Percentiles rank a stretch among this genome's conserved stretches.
Evolutionary conservation across 2,113 vertebrate species (phyloP).

Genomic region (Sorex fumeus): DNA sequence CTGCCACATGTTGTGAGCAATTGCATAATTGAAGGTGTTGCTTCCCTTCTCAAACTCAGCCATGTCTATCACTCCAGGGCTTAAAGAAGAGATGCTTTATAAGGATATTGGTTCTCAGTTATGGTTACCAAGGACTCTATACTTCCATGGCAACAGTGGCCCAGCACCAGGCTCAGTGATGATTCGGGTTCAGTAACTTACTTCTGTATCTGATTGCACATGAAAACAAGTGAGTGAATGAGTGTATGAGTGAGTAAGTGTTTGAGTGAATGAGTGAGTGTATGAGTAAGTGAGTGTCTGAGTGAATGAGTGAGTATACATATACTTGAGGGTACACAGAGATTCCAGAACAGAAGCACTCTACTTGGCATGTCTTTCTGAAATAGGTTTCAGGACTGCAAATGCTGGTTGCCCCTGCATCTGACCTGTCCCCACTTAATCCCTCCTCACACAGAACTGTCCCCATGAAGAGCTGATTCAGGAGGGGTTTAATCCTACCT

Average conservation of each 20-base stretch:
- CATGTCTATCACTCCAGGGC: neutral
- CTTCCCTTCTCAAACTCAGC: neutral
- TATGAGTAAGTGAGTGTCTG: too few relatives aligned
- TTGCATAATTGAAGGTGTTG: neutral
- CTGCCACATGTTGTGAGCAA: neutral
- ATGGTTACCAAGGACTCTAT: neutral
- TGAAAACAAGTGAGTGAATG: too few relatives aligned
- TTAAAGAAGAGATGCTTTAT: neutral
- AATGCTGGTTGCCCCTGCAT: neutral
- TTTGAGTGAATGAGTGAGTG: too few relatives aligned
- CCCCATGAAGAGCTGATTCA: too few relatives aligned
- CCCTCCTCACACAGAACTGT: neutral
- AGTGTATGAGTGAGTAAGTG: too few relatives aligned
- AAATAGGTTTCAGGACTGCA: neutral
- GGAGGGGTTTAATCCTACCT: too few relatives aligned
- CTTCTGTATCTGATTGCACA: neutral
- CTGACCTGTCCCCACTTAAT: neutral
- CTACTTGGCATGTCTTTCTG: neutral
- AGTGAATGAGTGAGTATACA: accelerated
- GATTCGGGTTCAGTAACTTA: neutral
- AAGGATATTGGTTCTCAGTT: neutral
- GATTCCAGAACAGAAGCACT: neutral
- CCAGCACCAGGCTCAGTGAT: neutral
- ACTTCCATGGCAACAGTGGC: neutral
- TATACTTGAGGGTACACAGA: accelerated